Percentiles rank a stretch among this genome's conserved stretches.
Conservation (phyloP, 1,140 invertebrate genomes). For the Ceratina calcarata region DNA sequence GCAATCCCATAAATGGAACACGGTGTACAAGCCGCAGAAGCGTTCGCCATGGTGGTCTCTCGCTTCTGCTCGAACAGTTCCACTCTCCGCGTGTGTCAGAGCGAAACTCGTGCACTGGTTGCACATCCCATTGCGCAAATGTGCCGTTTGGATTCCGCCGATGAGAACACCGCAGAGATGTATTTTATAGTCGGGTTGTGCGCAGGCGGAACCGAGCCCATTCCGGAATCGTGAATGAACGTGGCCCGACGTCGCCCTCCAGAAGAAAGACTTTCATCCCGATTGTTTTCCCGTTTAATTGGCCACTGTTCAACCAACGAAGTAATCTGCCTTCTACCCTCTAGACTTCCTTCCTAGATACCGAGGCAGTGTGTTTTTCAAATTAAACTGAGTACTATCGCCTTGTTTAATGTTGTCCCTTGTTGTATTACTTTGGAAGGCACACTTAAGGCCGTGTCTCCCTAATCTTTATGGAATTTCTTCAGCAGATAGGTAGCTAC, state of each 20-base stretch:
- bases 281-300: slow-evolving; percentile 50
- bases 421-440: background rate
- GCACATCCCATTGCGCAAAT: slow-evolving; percentile 76
- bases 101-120: slow-evolving; percentile 52
- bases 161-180: slow-evolving; percentile 59
- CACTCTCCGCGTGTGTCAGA: slow-evolving; percentile 21
- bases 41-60: background rate
- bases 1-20: slow-evolving; percentile 75
- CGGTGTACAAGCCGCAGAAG: slow-evolving; percentile 1
- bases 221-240: slow-evolving; percentile 49
- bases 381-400: slow-evolving; percentile 12
- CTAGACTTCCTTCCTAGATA: background rate
- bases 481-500: no score
- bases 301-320: slow-evolving; percentile 15
- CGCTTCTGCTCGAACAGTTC: slow-evolving; percentile 28
- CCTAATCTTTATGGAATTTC: background rate
- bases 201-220: slow-evolving; percentile 44
- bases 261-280: background rate
- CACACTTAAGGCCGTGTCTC: no score
- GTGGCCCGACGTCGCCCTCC: background rate
- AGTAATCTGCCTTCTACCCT: no score
- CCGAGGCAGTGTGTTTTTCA: background rate
- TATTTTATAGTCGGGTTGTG: slow-evolving; percentile 68
- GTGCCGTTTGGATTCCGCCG: slow-evolving; percentile 73
- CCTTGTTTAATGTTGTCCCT: background rate